phyloP scores from a whole-genome alignment of 2,888 invertebrate genomes.

The Hemistola chrysoprasaria region DNA sequence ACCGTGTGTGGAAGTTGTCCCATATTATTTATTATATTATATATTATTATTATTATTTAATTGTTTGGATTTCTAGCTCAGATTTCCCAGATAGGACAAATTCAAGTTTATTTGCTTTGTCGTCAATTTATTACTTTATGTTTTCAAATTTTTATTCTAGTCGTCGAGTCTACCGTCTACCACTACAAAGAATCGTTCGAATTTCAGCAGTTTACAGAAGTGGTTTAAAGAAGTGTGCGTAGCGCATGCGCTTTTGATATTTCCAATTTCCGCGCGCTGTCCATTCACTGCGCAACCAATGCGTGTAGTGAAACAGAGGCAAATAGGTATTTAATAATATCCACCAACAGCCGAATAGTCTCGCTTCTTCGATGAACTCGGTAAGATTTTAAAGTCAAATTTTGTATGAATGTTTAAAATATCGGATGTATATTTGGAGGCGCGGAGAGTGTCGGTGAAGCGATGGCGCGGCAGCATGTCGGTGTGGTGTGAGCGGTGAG shows the following conservation, averaged over 20 bases:
- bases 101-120: no score
- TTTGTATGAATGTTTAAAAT: slow-evolving; percentile 72
- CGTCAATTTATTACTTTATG: slow-evolving; percentile 7
- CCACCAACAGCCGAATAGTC: slow-evolving; percentile 50
- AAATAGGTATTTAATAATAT: slow-evolving; percentile 52
- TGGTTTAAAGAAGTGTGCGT: slow-evolving; percentile 56
- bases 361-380: slow-evolving; percentile 54
- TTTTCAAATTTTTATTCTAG: slow-evolving; percentile 46
- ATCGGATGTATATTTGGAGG: slow-evolving; percentile 54
- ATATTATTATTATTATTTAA: no score
- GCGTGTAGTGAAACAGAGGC: slow-evolving; percentile 52
- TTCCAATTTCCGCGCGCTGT: slow-evolving; percentile 50
- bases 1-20: no score
- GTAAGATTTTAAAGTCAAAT: slow-evolving; percentile 78
- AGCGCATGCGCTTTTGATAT: slow-evolving; percentile 68
- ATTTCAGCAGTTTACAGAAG: slow-evolving; percentile 43
- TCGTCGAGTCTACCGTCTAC: slow-evolving; percentile 40
- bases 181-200: slow-evolving; percentile 32
- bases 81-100: no score
- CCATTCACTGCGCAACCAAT: slow-evolving; percentile 75
- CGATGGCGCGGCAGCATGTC: slow-evolving; percentile 31
- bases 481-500: slow-evolving; percentile 44
- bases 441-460: slow-evolving; percentile 46
- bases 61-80: no score
- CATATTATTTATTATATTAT: no score